Conservation (phyloP, 2,888 invertebrate species). For the Siphonodentalium dalli region DNA sequence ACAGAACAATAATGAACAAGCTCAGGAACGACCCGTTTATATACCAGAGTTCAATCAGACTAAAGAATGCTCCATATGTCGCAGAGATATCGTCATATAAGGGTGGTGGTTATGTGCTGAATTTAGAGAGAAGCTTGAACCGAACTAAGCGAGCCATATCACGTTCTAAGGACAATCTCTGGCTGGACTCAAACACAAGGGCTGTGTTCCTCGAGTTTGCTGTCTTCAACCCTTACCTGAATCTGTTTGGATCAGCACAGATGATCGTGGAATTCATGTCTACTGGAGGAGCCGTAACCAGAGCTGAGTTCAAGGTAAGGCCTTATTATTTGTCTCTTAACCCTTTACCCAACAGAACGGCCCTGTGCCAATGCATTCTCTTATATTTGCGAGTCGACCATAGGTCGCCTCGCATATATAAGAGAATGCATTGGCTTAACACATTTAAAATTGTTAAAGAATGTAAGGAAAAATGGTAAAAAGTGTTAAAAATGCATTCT, state of each 20-base stretch:
- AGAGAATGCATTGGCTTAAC: no score
- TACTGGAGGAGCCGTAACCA: constrained; percentile 50
- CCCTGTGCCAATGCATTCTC: no score
- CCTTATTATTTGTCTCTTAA: background rate
- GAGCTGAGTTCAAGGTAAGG: constrained; percentile 58
- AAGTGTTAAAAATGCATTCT: no score
- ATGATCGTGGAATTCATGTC: constrained; percentile 59
- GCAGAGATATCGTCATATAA: constrained; percentile 64
- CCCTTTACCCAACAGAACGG: no score
- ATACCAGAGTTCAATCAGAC: constrained; percentile 58
- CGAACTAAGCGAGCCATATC: constrained; percentile 55
- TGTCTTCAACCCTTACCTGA: constrained; percentile 66
- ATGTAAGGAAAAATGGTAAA: no score
- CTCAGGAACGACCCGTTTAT: constrained; percentile 55
- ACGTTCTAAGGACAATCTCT: constrained; percentile 58
- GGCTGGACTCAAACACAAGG: constrained; percentile 67
- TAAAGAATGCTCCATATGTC: constrained; percentile 65
- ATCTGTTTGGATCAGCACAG: constrained; percentile 60
- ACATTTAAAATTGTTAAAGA: no score
- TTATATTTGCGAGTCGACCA: no score
- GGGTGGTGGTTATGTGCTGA: constrained; percentile 62
- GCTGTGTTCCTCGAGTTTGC: constrained; percentile 69
- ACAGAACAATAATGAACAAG: constrained; percentile 33
- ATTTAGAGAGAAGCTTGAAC: constrained; percentile 51
- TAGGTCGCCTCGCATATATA: no score